These are phyloP conservation scores for Exephanes ischioxanthus DNA, from an alignment of 2,888 invertebrate species.

Conservation along the genomic window DNA sequence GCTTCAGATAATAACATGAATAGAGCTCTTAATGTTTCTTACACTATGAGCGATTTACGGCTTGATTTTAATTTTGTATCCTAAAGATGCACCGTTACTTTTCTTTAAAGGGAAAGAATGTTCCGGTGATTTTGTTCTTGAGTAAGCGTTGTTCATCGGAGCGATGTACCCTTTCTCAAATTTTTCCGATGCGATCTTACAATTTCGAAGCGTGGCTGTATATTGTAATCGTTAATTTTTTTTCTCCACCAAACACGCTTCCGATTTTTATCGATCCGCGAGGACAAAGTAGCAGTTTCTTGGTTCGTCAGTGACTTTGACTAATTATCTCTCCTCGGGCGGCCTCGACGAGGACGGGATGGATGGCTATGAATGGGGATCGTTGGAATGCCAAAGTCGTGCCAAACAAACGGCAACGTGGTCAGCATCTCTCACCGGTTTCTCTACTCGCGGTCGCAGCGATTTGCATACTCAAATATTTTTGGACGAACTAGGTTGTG, in stretches of 20 bases:
- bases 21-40: slow-evolving; percentile 24
- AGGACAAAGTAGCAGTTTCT: slow-evolving; percentile 24
- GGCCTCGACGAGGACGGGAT: slow-evolving; percentile 27
- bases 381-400: slow-evolving; percentile 62
- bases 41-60: not conserved
- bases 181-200: slow-evolving; percentile 4
- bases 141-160: slow-evolving; percentile 26
- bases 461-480: not conserved
- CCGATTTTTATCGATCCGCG: slow-evolving; percentile 9
- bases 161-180: slow-evolving; percentile 13
- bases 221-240: not conserved
- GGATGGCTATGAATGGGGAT: slow-evolving; percentile 62
- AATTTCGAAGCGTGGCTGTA: not conserved
- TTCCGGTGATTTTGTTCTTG: not conserved
- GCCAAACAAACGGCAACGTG: slow-evolving; percentile 55
- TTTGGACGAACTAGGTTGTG: not conserved
- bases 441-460: not conserved
- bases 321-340: slow-evolving; percentile 47
- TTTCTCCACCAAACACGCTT: not conserved
- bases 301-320: slow-evolving; percentile 55
- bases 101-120: not conserved
- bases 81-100: slow-evolving; percentile 2
- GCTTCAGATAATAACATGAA: slow-evolving; percentile 30
- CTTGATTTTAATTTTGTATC: slow-evolving; percentile 35
- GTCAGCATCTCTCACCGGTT: slow-evolving; percentile 30